Conservation (phyloP, 2,888 invertebrate species). For the Archips xylosteana region DNA sequence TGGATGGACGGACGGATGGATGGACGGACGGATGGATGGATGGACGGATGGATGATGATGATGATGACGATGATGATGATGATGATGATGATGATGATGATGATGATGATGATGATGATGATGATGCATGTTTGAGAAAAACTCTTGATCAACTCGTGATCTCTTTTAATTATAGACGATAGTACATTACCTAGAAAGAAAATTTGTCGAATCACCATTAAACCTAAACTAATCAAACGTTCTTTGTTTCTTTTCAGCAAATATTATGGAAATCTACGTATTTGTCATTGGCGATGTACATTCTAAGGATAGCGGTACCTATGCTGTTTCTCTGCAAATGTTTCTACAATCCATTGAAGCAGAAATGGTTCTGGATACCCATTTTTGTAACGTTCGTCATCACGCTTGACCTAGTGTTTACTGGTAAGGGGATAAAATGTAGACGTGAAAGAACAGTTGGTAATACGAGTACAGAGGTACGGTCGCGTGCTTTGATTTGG, state of each 20-base stretch:
- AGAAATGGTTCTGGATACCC: slow-evolving; percentile 75
- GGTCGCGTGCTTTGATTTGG: too few relatives aligned
- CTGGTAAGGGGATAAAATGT: slow-evolving; percentile 67
- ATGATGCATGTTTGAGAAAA: too few relatives aligned
- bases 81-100: too few relatives aligned
- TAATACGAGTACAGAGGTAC: too few relatives aligned
- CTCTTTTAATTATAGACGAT: not conserved
- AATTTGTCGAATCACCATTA: not conserved
- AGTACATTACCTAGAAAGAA: not conserved
- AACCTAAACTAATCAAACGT: not conserved
- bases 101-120: too few relatives aligned
- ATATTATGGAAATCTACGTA: slow-evolving; percentile 73
- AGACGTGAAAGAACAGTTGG: not conserved
- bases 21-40: too few relatives aligned
- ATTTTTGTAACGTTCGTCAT: slow-evolving; percentile 72
- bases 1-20: too few relatives aligned
- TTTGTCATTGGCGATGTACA: slow-evolving; percentile 73
- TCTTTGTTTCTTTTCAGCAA: slow-evolving; percentile 59
- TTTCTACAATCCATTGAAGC: slow-evolving; percentile 70
- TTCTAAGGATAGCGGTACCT: slow-evolving; percentile 71
- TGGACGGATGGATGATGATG: too few relatives aligned
- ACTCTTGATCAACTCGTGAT: too few relatives aligned
- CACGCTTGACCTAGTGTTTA: slow-evolving; percentile 81
- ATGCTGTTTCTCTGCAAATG: slow-evolving; percentile 69
- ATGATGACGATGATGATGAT: too few relatives aligned